These are phyloP conservation scores for Mimas tiliae DNA, from an alignment of 2,888 invertebrate species.

Conservation along the genomic window DNA sequence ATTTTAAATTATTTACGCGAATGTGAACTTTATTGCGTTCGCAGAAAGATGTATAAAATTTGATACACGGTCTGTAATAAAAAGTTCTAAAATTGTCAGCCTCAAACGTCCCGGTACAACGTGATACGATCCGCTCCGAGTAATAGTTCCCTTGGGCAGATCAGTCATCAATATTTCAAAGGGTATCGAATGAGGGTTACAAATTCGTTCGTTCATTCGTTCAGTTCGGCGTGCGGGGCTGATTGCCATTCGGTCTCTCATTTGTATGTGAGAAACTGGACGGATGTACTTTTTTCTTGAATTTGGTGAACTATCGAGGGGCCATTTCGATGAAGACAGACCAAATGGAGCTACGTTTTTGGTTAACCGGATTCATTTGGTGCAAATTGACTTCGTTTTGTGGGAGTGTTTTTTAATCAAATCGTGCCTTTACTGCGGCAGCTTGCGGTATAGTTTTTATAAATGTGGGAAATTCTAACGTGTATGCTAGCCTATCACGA, in stretches of 20 bases:
- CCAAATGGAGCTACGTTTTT: constrained; percentile 9
- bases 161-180: constrained; percentile 72
- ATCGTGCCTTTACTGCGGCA: not conserved
- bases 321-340: constrained; percentile 16
- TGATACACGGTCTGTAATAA: constrained; percentile 45
- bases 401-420: constrained; percentile 13
- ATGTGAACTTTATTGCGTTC: constrained; percentile 41
- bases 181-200: constrained; percentile 56
- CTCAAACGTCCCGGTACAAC: constrained; percentile 55
- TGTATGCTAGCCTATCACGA: not conserved
- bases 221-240: constrained; percentile 50
- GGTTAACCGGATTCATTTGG: constrained; percentile 18
- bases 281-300: constrained; percentile 33
- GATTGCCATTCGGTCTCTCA: constrained; percentile 60
- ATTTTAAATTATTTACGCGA: constrained; percentile 35
- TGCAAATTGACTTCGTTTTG: constrained; percentile 14
- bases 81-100: constrained; percentile 63
- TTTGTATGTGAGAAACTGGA: constrained; percentile 46
- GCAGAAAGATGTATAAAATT: constrained; percentile 34
- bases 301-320: constrained; percentile 17
- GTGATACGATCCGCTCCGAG: constrained; percentile 57
- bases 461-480: not conserved
- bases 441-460: not conserved
- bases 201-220: constrained; percentile 58
- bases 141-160: constrained; percentile 66